Percentiles rank a stretch among this genome's conserved stretches.
Conservation (phyloP, 2,888 invertebrate genomes). For the Tanytarsus gracilentus region DNA sequence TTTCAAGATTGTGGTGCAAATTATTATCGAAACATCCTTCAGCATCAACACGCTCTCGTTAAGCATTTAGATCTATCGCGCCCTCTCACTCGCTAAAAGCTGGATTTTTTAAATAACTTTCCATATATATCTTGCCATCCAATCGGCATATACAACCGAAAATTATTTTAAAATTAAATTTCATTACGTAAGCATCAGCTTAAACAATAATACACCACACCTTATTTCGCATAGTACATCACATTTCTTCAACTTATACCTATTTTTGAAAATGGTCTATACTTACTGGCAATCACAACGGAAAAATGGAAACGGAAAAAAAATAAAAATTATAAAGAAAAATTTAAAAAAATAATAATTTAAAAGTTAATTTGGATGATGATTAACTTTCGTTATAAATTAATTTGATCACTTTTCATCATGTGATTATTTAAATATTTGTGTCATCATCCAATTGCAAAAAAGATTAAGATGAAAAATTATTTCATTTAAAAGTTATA, state of each 20-base stretch:
- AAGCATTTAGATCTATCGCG: conserved; percentile 23
- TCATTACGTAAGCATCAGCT: too few species aligned
- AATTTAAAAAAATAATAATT: not conserved
- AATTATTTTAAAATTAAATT: too few species aligned
- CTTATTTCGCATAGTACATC: not conserved
- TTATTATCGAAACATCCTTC: conserved; percentile 26
- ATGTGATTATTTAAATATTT: too few species aligned
- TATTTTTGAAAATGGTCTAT: not conserved
- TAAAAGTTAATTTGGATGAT: not conserved
- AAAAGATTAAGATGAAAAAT: too few species aligned
- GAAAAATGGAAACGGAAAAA: conserved; percentile 7
- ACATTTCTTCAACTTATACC: not conserved
- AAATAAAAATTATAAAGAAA: not conserved
- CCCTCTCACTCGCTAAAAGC: conserved; percentile 23
- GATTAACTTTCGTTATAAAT: not conserved
- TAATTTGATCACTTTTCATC: too few species aligned
- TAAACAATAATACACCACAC: too few species aligned
- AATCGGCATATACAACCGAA: too few species aligned
- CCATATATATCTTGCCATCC: too few species aligned
- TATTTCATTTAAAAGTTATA: too few species aligned
- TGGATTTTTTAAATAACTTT: too few species aligned
- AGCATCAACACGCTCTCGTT: conserved; percentile 23
- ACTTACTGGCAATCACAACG: conserved; percentile 4
- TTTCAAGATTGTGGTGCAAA: conserved; percentile 1
- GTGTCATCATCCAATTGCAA: too few species aligned